Conservation (phyloP, 92 coral and sea anemone genomes). For the Pocillopora grandis region DNA sequence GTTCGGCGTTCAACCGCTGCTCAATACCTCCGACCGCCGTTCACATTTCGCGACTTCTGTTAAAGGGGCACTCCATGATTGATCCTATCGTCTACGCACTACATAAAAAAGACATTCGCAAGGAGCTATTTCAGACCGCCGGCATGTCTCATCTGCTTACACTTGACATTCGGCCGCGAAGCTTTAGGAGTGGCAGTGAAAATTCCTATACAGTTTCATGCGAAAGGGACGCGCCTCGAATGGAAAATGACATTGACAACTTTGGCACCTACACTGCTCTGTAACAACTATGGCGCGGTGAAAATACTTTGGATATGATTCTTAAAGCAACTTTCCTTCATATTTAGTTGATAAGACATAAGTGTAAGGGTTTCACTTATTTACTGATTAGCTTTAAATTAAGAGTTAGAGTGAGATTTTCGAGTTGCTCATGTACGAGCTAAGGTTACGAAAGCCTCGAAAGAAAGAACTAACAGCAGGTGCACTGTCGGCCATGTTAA, state of each 20-base stretch:
- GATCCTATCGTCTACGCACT: constrained; percentile 73
- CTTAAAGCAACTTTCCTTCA: no score
- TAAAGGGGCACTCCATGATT: constrained; percentile 72
- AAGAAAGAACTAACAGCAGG: constrained; percentile 1
- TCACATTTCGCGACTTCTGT: constrained; percentile 60
- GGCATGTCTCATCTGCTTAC: neutral
- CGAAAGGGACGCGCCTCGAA: neutral
- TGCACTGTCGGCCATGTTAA: constrained; percentile 17
- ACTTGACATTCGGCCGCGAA: constrained; percentile 19
- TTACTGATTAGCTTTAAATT: no score
- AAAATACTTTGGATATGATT: no score
- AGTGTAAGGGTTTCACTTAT: no score
- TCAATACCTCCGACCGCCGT: constrained; percentile 45
- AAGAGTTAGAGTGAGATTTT: no score
- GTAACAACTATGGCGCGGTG: neutral
- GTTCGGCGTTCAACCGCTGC: constrained; percentile 21
- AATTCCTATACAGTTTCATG: constrained; percentile 22
- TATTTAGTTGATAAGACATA: no score
- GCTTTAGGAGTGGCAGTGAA: constrained; percentile 18
- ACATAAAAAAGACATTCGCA: constrained; percentile 63
- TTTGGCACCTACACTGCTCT: neutral
- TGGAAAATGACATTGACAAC: neutral
- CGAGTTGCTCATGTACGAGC: no score
- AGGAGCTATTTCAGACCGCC: constrained; percentile 31
- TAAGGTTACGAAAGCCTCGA: no score